A percentile compares a stretch with the other conserved stretches of the same genome.
phyloP scores from a whole-genome alignment of 2,797 vertebrate genomes.

The Rhyacichthys aspro region DNA sequence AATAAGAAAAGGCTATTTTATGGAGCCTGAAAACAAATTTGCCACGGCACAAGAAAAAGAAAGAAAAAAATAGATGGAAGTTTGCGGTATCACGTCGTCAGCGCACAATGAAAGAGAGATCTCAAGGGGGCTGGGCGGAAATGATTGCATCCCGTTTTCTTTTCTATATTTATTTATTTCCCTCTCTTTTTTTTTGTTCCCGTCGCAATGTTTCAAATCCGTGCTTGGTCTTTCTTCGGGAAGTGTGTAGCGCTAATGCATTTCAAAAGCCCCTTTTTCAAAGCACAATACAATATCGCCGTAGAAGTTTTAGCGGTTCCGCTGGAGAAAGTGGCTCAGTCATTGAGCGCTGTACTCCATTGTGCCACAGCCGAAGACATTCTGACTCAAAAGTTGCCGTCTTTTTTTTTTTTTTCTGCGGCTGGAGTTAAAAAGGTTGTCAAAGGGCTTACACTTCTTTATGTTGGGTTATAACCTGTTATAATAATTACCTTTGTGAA shows the following conservation, averaged over 20 bases:
- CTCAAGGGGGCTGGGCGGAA: conserved; percentile 64
- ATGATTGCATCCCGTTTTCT: conserved; percentile 70
- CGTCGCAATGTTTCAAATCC: conserved; percentile 77
- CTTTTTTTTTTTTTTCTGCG: conserved; percentile 53
- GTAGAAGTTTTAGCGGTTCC: conserved; percentile 78
- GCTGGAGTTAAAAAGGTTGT: conserved; percentile 63
- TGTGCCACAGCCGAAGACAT: conserved; percentile 59
- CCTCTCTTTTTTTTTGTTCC: conserved; percentile 48
- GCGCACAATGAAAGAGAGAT: conserved; percentile 75
- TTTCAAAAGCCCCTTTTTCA: conserved; percentile 80
- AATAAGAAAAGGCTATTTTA: conserved; percentile 86
- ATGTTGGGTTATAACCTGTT: conserved; percentile 43
- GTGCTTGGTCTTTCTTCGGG: conserved; percentile 80
- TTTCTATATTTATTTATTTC: conserved; percentile 31
- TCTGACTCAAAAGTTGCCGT: conserved; percentile 53
- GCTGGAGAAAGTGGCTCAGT: conserved; percentile 75
- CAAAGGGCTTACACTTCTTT: conserved; percentile 57
- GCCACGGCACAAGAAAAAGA: conserved; percentile 69
- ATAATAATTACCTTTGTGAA: conserved; percentile 62
- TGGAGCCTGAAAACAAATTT: conserved; percentile 84
- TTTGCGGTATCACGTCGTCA: conserved; percentile 80
- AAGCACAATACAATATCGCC: conserved; percentile 77
- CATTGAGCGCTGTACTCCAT: conserved; percentile 62
- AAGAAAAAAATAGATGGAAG: conserved; percentile 69
- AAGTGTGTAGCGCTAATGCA: conserved; percentile 80